These are phyloP conservation scores for Balaeniceps rex DNA, from an alignment of 2,113 vertebrate genomes.

Conservation along the genomic window DNA sequence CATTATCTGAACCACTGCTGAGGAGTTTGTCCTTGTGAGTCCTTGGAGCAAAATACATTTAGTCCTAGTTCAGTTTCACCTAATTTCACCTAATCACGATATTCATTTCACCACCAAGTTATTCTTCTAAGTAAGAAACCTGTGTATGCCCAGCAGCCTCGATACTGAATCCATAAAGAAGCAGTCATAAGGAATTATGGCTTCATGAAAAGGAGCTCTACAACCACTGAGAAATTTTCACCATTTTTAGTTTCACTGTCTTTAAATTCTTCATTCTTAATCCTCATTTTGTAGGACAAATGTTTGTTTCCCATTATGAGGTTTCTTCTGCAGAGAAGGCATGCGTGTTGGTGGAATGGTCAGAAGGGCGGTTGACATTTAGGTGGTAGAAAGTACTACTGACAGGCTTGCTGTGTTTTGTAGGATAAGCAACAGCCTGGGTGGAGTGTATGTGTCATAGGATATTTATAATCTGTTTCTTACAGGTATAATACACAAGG, in stretches of 20 bases:
- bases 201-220: not conserved
- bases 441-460: not conserved
- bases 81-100: not conserved
- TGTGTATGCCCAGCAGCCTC: not conserved
- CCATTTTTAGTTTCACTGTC: not conserved
- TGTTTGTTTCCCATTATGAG: not conserved
- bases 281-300: not conserved
- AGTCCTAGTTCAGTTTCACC: not conserved
- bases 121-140: not conserved
- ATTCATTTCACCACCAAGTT: not conserved
- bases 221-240: not conserved
- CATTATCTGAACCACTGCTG: not conserved
- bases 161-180: not conserved
- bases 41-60: not conserved
- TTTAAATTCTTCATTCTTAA: not conserved
- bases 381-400: not conserved
- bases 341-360: not conserved
- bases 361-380: not conserved
- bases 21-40: not conserved
- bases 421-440: not conserved
- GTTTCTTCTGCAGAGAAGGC: not conserved
- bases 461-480: not conserved
- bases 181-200: not conserved
- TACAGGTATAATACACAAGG: not conserved
- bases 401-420: not conserved